Evolutionary conservation across 1,140 invertebrate genomes (phyloP).

Genomic region (Scaptomyza graminum): DNA sequence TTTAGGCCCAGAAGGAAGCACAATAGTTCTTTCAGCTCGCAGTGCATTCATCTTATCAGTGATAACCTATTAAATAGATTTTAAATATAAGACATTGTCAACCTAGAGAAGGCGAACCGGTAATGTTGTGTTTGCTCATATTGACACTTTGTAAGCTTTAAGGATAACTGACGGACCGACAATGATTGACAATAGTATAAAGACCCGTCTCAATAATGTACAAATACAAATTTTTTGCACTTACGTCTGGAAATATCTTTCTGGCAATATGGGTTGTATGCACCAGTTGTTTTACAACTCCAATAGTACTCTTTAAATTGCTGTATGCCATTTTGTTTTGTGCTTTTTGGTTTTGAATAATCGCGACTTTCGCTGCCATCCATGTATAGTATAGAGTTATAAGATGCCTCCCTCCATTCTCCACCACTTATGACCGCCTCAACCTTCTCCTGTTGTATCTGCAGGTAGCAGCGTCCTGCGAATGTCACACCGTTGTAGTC

Average conservation of each 20-base stretch:
- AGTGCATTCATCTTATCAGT: no score
- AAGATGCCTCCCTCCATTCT: background rate
- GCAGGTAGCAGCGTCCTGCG: slow-evolving; percentile 46
- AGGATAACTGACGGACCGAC: no score
- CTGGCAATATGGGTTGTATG: slow-evolving; percentile 23
- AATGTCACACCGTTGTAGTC: background rate
- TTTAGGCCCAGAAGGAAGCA: no score
- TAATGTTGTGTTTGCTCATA: no score
- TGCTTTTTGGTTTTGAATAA: slow-evolving; percentile 26
- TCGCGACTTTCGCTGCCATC: slow-evolving; percentile 52
- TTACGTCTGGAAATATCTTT: slow-evolving; percentile 31
- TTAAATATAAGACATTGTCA: no score
- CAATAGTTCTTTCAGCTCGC: no score
- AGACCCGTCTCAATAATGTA: no score
- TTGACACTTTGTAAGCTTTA: no score
- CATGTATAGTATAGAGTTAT: background rate
- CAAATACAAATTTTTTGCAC: no score
- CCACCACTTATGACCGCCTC: slow-evolving; percentile 47
- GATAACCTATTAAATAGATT: no score
- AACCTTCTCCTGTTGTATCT: slow-evolving; percentile 2
- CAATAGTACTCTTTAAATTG: slow-evolving; percentile 47
- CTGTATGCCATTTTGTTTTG: fast-evolving
- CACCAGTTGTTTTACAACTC: slow-evolving; percentile 29
- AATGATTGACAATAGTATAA: no score
- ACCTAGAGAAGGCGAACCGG: no score